Base-by-base conservation (phyloP, 2,797 vertebrate genomes). In the Tarsius wallacei region DNA sequence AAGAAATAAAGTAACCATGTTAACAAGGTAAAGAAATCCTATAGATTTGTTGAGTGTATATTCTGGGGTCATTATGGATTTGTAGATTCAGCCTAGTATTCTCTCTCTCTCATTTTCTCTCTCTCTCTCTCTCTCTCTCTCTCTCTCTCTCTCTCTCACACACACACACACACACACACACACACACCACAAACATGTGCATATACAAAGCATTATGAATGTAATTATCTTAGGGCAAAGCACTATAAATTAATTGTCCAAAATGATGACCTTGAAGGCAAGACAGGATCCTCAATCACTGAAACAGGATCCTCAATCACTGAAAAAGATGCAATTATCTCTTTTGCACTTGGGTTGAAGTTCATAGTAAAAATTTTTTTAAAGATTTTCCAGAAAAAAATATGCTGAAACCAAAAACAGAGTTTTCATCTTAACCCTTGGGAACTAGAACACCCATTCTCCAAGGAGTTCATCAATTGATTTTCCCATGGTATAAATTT, bases 301-400 rank as follows among this genome's bases (percentile, higher is more conserved):
- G 53, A 94, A 84, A 66, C 71, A 59, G 90, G 85, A 83, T 83
- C 28, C 74, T 76, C 82, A 77, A 87, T 90, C 87, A 71, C 49
- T 49, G 53, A 94, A 84, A 93, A 97, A 77, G 90, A 82, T 68
- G 59, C 82, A 84, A 31, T 96, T 93, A 93, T 94, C 85, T 90
- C 89, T 57, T 89, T n/a, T 89, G 68, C 53, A 68, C 86, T 93
- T 84, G 53, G 42, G 63, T 26, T 84, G 21, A 24, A 66, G n/a
- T 85, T 96, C 70, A 92, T 55, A 63, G 14, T 47, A 97, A 74
- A 89, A 88, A 14, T 86, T 80, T 94, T 92, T 76, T 93, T 85
- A 94, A 96, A 93, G n/a, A 77, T 81, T 94, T 42, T 89, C 53
- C 91, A 93, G 42, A 28, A 61, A 90, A 88, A 13, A 74, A n/a